Evolutionary conservation across 1,140 invertebrate species (phyloP), one percentile per base, ranked within the genome.

Genomic region (Physella acuta): DNA sequence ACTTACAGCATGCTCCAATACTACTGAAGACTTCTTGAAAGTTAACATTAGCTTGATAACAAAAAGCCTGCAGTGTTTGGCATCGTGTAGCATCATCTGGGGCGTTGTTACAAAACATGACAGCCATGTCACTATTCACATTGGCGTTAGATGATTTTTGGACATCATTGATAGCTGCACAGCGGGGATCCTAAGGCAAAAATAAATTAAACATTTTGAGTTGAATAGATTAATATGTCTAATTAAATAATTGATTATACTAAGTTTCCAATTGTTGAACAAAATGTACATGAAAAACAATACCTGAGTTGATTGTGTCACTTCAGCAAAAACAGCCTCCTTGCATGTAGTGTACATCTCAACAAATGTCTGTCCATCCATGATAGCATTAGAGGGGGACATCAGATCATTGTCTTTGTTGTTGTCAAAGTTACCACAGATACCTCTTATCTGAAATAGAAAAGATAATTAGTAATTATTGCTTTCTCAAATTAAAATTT

Each of bases 351-450:
- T 30, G 24, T 60, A 60, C 8, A 31, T 11, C 8, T 24, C 33
- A 34, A 60, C 3, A 34, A 60, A 60, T 24, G 4, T 4, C 4
- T 4, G 3, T 3, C 58, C 30, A 33, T 34, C 33, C 28, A 60
- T 34, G 33, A 14, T 3, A 30, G 33, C 4, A 34, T 60, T 60
- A 24, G 58, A 31, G 8, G 28, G 33, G 24, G 58, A 60, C 33
- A 44, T 20, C 8, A 63, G 44, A 44, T 63, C 61, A 30, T 63
- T 63, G 61, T 63, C 61, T 63, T 63, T 63, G 37, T 63, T 63
- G 20, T 28, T 20, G 28, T 63, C 61, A 33, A 63, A 17, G 28
- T 63, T 63, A 39, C 61, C 61, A 28, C 61, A 63, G 61, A 63
- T n/a, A 39, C 61, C 61, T 24, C 37, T 3, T 20, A 63, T 14